Base-by-base conservation (phyloP, 2,888 invertebrate genomes). In the Drosophila nigricruria region DNA sequence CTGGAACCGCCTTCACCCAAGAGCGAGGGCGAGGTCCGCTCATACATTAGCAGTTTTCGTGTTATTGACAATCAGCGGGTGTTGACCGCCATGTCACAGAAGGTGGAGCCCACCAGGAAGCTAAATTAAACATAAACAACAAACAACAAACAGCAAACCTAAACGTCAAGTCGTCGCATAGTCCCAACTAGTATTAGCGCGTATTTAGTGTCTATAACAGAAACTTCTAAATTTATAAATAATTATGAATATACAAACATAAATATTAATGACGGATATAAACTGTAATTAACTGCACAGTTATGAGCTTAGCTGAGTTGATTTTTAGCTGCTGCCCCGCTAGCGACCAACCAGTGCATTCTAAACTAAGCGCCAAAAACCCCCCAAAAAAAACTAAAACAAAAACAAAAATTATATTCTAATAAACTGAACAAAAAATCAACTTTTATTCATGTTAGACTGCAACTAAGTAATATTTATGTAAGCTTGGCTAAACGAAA, bases 31-130 rank as follows among this genome's bases (percentile, higher is more conserved):
- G 96, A 96, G 90, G 94, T 96, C 30, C 94, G 95, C 76, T 94
- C 95, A 16, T 96, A 96, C 92, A 95, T 96, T 77, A 94, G 95
- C 88, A 95, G 96, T 91, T 93, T 97, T 82, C 94, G 96, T 81
- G 95, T 96, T 58, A 96, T 97, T 88, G 97, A 97, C 93, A 96
- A 96, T 93, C 96, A 97, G 92, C 93, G 96, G 83, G 94, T 95
- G 53, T 93, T 97, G 64, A 96, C 96, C 70, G 95, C 95, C 88
- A 94, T 97, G 92, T 97, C 97, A n/a, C 96, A 96, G 91, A 95
- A 96, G 92, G 93, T 96, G 86, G 96, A 96, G 92, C 95, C 95
- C 67, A 93, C 94, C 79, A 93, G 95, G 50, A 92, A 90, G 78
- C 85, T 83, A 47, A 77, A 77, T 70, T 73, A 89, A 89, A 25